Evolutionary conservation across 2,113 vertebrate species (phyloP), one percentile per base, ranked within the genome.

Genomic region (Atherinomorus stipes): DNA sequence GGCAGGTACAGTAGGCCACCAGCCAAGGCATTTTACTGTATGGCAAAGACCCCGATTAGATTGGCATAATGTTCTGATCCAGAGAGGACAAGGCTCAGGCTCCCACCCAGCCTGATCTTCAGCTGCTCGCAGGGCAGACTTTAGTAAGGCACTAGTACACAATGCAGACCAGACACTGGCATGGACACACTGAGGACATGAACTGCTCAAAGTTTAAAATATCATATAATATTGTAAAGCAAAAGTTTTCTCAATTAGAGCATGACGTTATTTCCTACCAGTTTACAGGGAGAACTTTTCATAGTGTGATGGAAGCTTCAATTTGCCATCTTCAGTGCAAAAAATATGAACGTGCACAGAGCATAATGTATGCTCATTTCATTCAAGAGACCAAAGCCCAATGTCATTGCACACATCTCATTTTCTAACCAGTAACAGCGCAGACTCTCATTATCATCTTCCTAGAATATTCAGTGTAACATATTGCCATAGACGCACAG

Each of bases 141-240:
- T 89, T 81, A 91, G 76, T 95, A 95, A 95, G 94, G 94, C 94
- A 95, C 93, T 92, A 93, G 76, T 90, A 92, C 85, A 91, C 82
- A 78, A 92, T 83, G 86, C 90, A 90, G 91, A 88, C 81, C 90
- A 86, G 84, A 93, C 82, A 77, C 71, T 74, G 81, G 78, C 53
- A 52, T 37, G 56, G 65, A 81, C 52, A 74, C 65, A 88, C 64
- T 58, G 44, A 77, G 61, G 67, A 81, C 69, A 71, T 74, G 58
- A 25, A 68, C 64, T 50, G 66, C 59, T 64, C 50, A 58, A 42
- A 60, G 66, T 69, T 57, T 80, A 23, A 67, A 50, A 78, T 74
- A 71, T 51, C 61, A 62, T 9, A 58, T 44, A 74, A 69, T 59
- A 53, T 68, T 79, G 42, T 22, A 50, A 82, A 66, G 60, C 23